These are phyloP conservation scores for Capromys pilorides DNA, from an alignment of 2,797 vertebrate species.

Conservation along the genomic window DNA sequence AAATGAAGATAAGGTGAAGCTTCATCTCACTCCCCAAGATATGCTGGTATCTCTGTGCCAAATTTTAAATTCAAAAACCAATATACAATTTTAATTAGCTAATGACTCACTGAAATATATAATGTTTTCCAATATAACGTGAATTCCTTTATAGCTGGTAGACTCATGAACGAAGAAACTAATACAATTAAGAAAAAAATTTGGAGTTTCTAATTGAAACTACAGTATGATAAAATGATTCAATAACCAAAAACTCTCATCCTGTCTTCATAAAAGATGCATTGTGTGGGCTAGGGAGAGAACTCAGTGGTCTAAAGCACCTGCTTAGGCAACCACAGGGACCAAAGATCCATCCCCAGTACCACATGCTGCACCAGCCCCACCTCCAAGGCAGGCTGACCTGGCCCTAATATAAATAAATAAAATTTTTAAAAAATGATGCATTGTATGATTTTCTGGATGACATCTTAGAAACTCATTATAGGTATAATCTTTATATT, in stretches of 20 bases:
- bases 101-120: constrained; percentile 56
- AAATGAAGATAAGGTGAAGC: constrained; percentile 59
- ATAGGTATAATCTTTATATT: not conserved
- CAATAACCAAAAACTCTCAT: not conserved
- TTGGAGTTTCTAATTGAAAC: not conserved
- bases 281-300: too few relatives aligned
- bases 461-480: not conserved
- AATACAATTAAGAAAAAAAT: constrained; percentile 23
- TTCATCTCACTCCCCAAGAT: constrained; percentile 64
- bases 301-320: too few relatives aligned
- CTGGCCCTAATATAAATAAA: too few relatives aligned
- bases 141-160: constrained; percentile 40
- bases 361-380: too few relatives aligned
- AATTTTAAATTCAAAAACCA: constrained; percentile 71
- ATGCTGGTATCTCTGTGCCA: constrained; percentile 35
- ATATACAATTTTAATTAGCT: constrained; percentile 63
- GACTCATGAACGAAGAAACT: not conserved
- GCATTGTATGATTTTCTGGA: not conserved
- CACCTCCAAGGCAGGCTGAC: too few relatives aligned
- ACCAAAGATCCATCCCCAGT: too few relatives aligned
- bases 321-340: too few relatives aligned
- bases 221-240: constrained; percentile 15
- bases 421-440: not conserved
- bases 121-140: not conserved
- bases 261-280: not conserved